These are phyloP conservation scores for Frieseomelitta varia DNA, from an alignment of 1,140 invertebrate genomes.

Conservation along the genomic window DNA sequence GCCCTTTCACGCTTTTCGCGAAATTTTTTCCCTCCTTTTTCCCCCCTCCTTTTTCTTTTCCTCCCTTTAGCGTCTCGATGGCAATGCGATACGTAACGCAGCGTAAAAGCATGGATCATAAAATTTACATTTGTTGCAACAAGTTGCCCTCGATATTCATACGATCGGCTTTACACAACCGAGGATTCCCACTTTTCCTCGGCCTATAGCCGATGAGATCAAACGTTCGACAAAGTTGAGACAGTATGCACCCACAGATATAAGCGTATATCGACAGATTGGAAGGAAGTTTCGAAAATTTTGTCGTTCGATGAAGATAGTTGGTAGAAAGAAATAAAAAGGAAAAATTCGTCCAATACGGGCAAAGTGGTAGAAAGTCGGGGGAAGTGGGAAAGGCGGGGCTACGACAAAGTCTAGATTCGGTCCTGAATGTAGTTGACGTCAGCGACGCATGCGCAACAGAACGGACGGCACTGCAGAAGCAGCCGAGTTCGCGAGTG, in stretches of 20 bases:
- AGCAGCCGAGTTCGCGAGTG: slow-evolving; percentile 83
- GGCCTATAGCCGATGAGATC: neutral
- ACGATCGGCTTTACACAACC: neutral
- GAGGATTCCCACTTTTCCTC: neutral
- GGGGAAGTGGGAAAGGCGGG: neutral
- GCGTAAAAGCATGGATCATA: neutral
- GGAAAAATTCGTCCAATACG: neutral
- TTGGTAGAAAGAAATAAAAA: neutral
- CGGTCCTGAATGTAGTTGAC: slow-evolving; percentile 77
- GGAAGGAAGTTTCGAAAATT: neutral
- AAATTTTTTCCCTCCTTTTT: neutral
- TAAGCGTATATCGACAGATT: neutral
- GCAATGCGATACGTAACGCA: neutral
- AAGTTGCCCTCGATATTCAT: neutral
- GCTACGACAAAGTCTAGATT: neutral
- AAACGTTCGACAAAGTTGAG: neutral
- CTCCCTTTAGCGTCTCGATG: too few species aligned
- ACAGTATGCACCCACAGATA: neutral
- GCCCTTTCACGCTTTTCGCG: too few species aligned
- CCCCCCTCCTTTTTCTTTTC: neutral
- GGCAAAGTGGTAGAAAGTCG: neutral
- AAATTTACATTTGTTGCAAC: neutral
- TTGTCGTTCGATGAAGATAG: neutral
- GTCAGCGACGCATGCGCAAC: slow-evolving; percentile 83
- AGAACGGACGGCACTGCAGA: slow-evolving; percentile 85